These are phyloP conservation scores for Liopterus haemorrhoidalis DNA, from an alignment of 2,888 invertebrate genomes.

Conservation along the genomic window DNA sequence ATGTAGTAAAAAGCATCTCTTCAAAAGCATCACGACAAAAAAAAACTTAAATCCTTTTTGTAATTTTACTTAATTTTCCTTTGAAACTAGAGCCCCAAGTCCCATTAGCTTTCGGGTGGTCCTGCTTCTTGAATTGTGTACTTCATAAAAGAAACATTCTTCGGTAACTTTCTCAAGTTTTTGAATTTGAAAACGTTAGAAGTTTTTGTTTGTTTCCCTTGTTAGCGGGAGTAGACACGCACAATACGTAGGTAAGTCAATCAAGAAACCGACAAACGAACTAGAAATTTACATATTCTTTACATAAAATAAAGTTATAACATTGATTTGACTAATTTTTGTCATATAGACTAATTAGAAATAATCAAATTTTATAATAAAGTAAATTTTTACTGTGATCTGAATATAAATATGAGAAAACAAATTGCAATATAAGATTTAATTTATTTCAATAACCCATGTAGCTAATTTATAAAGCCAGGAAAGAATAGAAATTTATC, in stretches of 20 bases:
- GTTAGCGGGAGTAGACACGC: constrained; percentile 10
- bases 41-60: too few species aligned
- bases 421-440: too few species aligned
- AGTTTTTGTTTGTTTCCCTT: constrained; percentile 13
- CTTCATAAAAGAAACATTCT: constrained; percentile 17
- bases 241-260: constrained; percentile 18
- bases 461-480: too few species aligned
- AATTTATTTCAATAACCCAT: too few species aligned
- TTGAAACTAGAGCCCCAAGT: constrained; percentile 17
- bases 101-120: constrained; percentile 16
- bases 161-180: constrained; percentile 10
- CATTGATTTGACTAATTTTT: neutral
- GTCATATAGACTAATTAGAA: neutral
- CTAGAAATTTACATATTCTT: constrained; percentile 22
- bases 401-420: too few species aligned
- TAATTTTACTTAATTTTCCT: too few species aligned
- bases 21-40: too few species aligned
- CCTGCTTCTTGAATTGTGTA: constrained; percentile 1
- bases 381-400: neutral
- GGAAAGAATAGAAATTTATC: too few species aligned
- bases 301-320: neutral
- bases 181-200: neutral
- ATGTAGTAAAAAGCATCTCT: too few species aligned
- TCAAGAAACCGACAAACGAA: constrained; percentile 22
- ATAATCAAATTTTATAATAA: neutral